A percentile compares a stretch with the other conserved stretches of the same genome.
Evolutionary conservation across 2,888 invertebrate species (phyloP).

Genomic region (Anorthoa munda): DNA sequence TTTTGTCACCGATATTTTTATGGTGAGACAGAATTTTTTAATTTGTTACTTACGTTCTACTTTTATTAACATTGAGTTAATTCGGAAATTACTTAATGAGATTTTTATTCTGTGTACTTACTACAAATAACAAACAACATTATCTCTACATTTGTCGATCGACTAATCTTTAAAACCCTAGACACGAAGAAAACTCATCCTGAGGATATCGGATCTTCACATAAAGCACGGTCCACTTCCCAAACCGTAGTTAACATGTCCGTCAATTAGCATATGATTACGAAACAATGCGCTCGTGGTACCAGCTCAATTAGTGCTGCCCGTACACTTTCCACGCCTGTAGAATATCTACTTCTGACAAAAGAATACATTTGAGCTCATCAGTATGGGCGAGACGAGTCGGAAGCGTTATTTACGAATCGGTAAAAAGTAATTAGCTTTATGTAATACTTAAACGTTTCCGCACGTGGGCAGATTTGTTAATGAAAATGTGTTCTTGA

Average conservation of each 20-base stretch:
- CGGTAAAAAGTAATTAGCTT: constrained; percentile 62
- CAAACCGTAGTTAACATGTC: constrained; percentile 59
- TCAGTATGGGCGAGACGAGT: constrained; percentile 65
- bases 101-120: neutral
- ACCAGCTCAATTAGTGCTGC: constrained; percentile 73
- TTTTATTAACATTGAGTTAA: constrained; percentile 6
- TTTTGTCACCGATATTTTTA: constrained; percentile 26
- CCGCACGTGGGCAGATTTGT: constrained; percentile 28
- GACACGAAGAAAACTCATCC: neutral
- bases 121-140: neutral
- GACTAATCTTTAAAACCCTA: neutral
- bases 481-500: constrained; percentile 45
- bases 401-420: constrained; percentile 62
- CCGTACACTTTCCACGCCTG: constrained; percentile 71
- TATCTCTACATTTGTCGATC: neutral
- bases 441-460: constrained; percentile 57
- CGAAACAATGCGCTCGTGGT: constrained; percentile 60
- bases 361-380: constrained; percentile 67
- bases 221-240: constrained; percentile 58
- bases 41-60: neutral
- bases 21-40: neutral
- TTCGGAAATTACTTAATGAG: neutral
- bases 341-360: constrained; percentile 56
- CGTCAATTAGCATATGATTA: constrained; percentile 69
- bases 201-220: constrained; percentile 29